These are phyloP conservation scores for Pseudococcus viburni DNA, from an alignment of 2,888 invertebrate genomes.

Conservation along the genomic window DNA sequence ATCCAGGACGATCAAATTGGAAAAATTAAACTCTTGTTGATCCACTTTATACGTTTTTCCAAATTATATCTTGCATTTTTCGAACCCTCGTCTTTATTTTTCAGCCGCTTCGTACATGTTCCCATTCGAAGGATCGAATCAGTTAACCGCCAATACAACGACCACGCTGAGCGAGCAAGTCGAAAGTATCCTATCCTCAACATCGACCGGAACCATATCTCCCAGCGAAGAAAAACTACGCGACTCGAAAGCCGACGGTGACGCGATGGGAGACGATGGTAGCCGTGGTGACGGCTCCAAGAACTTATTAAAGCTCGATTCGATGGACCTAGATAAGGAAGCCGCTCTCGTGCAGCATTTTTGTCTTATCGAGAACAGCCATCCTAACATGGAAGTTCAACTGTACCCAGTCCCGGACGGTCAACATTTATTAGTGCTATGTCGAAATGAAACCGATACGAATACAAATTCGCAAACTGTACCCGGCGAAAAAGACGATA, in stretches of 20 bases:
- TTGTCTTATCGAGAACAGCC: constrained; percentile 18
- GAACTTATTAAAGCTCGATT: constrained; percentile 55
- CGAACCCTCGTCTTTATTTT: not conserved
- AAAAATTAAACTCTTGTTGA: not conserved
- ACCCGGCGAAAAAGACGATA: constrained; percentile 57
- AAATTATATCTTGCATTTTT: not conserved
- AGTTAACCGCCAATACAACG: constrained; percentile 38
- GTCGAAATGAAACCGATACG: constrained; percentile 5
- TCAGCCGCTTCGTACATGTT: constrained; percentile 53
- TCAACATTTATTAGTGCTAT: constrained; percentile 59
- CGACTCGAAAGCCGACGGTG: constrained; percentile 56
- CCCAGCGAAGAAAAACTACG: constrained; percentile 59
- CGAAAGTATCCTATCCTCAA: constrained; percentile 61
- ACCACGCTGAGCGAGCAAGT: constrained; percentile 58
- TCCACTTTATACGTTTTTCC: not conserved
- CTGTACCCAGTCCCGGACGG: constrained; percentile 59
- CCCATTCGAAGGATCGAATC: constrained; percentile 55
- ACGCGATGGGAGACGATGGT: constrained; percentile 43
- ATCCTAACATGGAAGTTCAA: constrained; percentile 53
- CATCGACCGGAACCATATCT: constrained; percentile 62
- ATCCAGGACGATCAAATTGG: too few relatives aligned
- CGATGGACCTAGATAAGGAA: constrained; percentile 62
- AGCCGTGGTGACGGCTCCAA: constrained; percentile 42
- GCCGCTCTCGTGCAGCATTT: constrained; percentile 55
- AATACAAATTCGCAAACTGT: not conserved